Percentiles rank a stretch among this genome's conserved stretches.
phyloP scores from a whole-genome alignment of 2,888 invertebrate genomes.

The Eilema depressum region DNA sequence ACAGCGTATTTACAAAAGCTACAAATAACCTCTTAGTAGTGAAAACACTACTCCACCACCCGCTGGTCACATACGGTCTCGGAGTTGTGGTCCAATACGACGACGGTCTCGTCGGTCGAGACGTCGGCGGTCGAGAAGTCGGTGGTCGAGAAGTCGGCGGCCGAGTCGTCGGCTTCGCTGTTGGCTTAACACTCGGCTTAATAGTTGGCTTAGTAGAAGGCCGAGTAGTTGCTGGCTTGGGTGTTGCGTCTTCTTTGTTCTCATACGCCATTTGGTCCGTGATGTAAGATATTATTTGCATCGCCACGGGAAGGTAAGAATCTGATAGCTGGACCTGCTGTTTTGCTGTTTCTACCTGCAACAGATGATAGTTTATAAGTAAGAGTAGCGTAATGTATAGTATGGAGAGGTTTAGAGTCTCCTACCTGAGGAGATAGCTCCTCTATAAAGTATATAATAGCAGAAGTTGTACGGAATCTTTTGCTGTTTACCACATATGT shows the following conservation, averaged over 20 bases:
- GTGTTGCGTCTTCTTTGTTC: slow-evolving; percentile 69
- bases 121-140: slow-evolving; percentile 31
- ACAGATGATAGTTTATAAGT: neutral
- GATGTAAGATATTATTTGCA: slow-evolving; percentile 89
- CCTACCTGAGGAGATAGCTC: no score
- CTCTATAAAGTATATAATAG: neutral
- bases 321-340: slow-evolving; percentile 85
- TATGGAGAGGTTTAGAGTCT: neutral
- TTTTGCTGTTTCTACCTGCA: slow-evolving; percentile 77
- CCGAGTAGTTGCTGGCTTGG: slow-evolving; percentile 42
- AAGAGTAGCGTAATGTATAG: neutral
- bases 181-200: slow-evolving; percentile 41
- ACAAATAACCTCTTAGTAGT: slow-evolving; percentile 66
- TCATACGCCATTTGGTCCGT: slow-evolving; percentile 89
- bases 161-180: slow-evolving; percentile 57
- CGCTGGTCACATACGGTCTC: slow-evolving; percentile 55
- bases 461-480: neutral
- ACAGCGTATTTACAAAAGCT: slow-evolving; percentile 26
- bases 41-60: slow-evolving; percentile 66
- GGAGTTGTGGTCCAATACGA: slow-evolving; percentile 41
- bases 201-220: slow-evolving; percentile 45
- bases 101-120: slow-evolving; percentile 19
- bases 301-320: slow-evolving; percentile 89
- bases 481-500: neutral
- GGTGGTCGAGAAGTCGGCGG: slow-evolving; percentile 32